Percentiles rank a stretch among this genome's conserved stretches.
Conservation (phyloP, 2,888 invertebrate genomes). For the Hypomecis atomaria region DNA sequence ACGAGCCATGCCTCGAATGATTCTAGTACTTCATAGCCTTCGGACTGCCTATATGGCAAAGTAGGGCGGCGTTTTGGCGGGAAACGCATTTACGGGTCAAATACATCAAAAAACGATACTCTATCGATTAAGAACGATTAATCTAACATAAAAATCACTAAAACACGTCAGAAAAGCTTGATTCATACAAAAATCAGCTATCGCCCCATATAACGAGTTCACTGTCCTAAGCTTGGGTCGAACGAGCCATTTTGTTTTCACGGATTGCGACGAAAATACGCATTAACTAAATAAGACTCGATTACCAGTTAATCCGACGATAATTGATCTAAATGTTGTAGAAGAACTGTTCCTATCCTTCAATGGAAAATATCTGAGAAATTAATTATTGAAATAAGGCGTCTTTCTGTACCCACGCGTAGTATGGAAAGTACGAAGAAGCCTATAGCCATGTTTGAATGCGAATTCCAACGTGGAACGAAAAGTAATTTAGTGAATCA, state of each 20-base stretch:
- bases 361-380: constrained; percentile 81
- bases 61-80: constrained; percentile 83
- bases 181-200: constrained; percentile 64
- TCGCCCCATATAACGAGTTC: constrained; percentile 81
- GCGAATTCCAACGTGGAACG: constrained; percentile 83
- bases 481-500: constrained; percentile 67
- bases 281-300: constrained; percentile 76
- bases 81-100: constrained; percentile 67
- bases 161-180: constrained; percentile 43
- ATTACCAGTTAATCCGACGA: constrained; percentile 76
- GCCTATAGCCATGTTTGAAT: constrained; percentile 84
- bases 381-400: constrained; percentile 82
- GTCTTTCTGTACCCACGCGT: constrained; percentile 81
- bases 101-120: constrained; percentile 39
- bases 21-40: constrained; percentile 56
- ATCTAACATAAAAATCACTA: constrained; percentile 40
- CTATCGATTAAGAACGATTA: constrained; percentile 37
- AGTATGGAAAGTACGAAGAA: constrained; percentile 80
- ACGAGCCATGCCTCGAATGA: constrained; percentile 56
- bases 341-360: constrained; percentile 78
- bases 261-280: constrained; percentile 82
- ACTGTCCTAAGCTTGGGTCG: constrained; percentile 82
- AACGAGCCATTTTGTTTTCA: constrained; percentile 85
- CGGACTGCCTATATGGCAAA: constrained; percentile 60
- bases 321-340: constrained; percentile 75